Evolutionary conservation across 2,888 invertebrate species (phyloP).

Genomic region (Acrobasis consociella): DNA sequence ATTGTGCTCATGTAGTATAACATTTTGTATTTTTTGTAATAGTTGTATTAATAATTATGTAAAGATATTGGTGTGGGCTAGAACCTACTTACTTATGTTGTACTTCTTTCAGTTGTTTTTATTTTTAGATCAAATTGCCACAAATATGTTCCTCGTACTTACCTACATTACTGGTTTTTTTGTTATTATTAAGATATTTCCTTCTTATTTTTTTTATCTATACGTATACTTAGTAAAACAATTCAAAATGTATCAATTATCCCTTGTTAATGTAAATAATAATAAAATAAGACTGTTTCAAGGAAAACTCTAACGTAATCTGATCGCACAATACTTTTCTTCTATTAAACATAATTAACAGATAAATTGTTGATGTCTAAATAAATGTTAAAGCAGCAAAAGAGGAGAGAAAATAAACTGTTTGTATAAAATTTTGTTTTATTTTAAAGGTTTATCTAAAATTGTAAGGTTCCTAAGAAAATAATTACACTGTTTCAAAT

Average conservation of each 20-base stretch:
- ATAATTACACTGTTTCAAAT: too few relatives aligned
- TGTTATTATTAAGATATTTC: too few relatives aligned
- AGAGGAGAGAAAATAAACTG: conserved; percentile 57
- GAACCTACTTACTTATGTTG: neutral
- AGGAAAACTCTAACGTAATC: conserved; percentile 54
- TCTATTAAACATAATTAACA: conserved; percentile 52
- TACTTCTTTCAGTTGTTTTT: neutral
- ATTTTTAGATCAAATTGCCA: neutral
- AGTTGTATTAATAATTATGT: conserved; percentile 33
- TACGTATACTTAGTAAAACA: neutral
- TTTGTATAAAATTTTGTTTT: conserved; percentile 47
- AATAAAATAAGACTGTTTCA: conserved; percentile 67
- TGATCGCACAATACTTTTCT: conserved; percentile 71
- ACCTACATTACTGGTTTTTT: too few relatives aligned
- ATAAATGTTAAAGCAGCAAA: conserved; percentile 54
- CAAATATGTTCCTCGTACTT: too few relatives aligned
- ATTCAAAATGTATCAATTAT: neutral
- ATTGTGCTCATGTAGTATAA: conserved; percentile 27
- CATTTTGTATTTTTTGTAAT: conserved; percentile 60
- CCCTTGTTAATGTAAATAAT: conserved; percentile 40
- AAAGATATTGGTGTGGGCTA: conserved; percentile 14
- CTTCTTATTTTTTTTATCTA: too few relatives aligned
- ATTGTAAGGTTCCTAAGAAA: too few relatives aligned
- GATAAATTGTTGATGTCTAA: conserved; percentile 61
- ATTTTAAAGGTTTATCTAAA: conserved; percentile 25